These are phyloP conservation scores for Erythrocebus patas DNA, from an alignment of 2,113 vertebrate species.

Conservation along the genomic window DNA sequence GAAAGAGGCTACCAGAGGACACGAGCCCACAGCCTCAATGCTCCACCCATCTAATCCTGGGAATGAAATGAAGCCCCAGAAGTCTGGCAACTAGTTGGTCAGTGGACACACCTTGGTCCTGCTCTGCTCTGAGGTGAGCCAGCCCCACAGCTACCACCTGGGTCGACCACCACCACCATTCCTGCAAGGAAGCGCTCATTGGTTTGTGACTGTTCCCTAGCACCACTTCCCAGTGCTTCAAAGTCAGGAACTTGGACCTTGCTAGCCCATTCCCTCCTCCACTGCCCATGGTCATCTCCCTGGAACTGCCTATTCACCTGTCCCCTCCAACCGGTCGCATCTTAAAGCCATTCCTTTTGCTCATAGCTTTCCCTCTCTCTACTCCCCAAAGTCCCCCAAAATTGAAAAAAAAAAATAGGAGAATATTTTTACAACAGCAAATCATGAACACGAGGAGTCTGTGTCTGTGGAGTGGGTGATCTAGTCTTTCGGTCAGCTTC, in stretches of 20 bases:
- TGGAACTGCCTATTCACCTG: not conserved
- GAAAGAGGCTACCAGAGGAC: not conserved
- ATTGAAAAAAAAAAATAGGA: not conserved
- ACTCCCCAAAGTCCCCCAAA: not conserved
- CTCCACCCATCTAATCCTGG: not conserved
- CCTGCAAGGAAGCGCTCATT: not conserved
- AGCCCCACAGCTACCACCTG: accelerated
- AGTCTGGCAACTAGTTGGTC: not conserved
- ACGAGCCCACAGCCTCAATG: not conserved
- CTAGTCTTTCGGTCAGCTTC: not conserved
- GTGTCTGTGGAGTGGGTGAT: not conserved
- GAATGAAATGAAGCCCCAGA: not conserved
- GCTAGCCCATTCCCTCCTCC: not conserved
- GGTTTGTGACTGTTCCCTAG: not conserved
- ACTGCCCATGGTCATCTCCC: not conserved
- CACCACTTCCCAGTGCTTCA: not conserved
- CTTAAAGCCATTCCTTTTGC: not conserved
- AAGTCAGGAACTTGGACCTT: not conserved
- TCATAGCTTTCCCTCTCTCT: not conserved
- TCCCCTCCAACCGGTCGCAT: not conserved
- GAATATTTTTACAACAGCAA: not conserved
- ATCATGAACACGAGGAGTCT: not conserved
- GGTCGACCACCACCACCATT: accelerated
- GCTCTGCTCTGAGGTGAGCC: not conserved
- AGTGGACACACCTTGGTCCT: not conserved